Percentiles rank a stretch among this genome's conserved stretches.
phyloP scores from a whole-genome alignment of 2,888 invertebrate genomes.

The Epistrophe grossulariae region DNA sequence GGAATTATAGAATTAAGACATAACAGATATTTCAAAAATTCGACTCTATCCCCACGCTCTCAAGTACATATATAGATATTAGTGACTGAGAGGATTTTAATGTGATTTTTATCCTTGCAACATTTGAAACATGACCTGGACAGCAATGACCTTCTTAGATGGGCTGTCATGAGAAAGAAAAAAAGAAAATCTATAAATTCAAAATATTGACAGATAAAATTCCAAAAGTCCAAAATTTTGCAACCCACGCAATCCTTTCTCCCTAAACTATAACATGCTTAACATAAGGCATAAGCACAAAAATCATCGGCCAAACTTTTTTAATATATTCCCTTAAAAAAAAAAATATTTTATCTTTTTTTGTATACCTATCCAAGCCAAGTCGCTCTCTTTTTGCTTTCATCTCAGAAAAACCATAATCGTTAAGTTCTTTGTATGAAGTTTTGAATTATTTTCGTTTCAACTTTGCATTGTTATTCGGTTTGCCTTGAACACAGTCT shows the following conservation, averaged over 20 bases:
- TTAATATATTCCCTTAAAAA: constrained; percentile 3
- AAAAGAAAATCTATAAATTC: background rate
- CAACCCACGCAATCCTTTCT: background rate
- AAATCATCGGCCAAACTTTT: constrained; percentile 6
- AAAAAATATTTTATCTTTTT: background rate
- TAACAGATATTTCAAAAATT: too few species aligned
- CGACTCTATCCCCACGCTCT: too few species aligned
- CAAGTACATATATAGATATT: too few species aligned
- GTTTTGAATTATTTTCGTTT: background rate
- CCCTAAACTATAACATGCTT: background rate
- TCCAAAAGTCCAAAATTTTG: background rate
- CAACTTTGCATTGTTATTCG: background rate
- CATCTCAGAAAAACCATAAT: constrained; percentile 6
- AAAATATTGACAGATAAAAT: background rate
- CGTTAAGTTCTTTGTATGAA: constrained; percentile 8
- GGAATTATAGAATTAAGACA: too few species aligned
- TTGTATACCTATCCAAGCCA: background rate
- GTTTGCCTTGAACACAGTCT: background rate
- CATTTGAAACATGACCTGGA: background rate
- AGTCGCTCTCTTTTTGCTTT: background rate
- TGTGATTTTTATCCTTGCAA: too few species aligned
- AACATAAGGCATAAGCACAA: background rate
- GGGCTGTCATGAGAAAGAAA: too few species aligned
- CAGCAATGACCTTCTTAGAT: too few species aligned
- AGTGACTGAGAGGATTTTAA: too few species aligned